A percentile compares a stretch with the other conserved stretches of the same genome.
Conservation (phyloP, 2,113 vertebrate genomes). For the Lichenostomus cassidix region DNA sequence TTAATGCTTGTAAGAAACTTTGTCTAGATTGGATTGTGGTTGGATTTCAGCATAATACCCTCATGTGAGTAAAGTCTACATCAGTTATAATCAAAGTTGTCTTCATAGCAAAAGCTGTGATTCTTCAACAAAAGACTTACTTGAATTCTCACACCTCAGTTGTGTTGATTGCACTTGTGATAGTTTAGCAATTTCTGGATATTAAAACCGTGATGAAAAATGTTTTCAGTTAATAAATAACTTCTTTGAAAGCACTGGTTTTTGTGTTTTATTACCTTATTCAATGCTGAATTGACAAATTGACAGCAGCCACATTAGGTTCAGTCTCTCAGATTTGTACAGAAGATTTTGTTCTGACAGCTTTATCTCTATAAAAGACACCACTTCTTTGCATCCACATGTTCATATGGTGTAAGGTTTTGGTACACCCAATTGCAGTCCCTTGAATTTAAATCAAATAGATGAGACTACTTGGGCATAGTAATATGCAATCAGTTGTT, state of each 20-base stretch:
- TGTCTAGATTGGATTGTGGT: not conserved
- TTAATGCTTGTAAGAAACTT: not conserved
- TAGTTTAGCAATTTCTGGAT: not conserved
- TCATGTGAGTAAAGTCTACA: not conserved
- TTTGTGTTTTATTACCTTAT: not conserved
- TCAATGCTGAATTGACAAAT: not conserved
- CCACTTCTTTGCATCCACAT: not conserved
- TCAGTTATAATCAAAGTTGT: not conserved
- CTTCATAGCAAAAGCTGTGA: conserved; percentile 9
- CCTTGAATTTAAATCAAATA: not conserved
- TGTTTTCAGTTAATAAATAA: conserved; percentile 67
- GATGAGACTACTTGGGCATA: not conserved
- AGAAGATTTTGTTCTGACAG: not conserved
- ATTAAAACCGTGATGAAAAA: not conserved
- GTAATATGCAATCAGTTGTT: not conserved
- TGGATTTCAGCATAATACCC: not conserved
- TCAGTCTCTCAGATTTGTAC: not conserved
- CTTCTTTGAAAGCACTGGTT: not conserved
- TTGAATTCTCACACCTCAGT: conserved; percentile 36
- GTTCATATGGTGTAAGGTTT: not conserved
- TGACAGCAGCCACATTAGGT: not conserved
- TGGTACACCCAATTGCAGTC: not conserved
- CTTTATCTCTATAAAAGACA: not conserved
- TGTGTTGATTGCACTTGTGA: not conserved
- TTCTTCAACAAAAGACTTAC: not conserved